These are phyloP conservation scores for Chionomys nivalis DNA, from an alignment of 2,113 vertebrate species.

Conservation along the genomic window DNA sequence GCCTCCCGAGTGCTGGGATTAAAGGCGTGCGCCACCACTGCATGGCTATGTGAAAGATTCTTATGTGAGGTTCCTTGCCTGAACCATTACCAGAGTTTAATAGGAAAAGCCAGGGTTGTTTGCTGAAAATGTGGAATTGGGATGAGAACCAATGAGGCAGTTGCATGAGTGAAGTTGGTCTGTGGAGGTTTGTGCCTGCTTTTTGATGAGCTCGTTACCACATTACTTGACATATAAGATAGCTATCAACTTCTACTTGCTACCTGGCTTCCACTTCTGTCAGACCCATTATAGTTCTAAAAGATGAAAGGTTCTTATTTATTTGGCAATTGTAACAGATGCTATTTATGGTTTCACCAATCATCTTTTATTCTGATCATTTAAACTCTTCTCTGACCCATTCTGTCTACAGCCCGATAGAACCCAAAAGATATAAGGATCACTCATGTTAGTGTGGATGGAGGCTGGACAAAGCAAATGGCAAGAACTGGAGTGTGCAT, in stretches of 20 bases:
- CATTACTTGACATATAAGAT: accelerated
- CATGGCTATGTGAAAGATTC: neutral
- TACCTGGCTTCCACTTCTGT: neutral
- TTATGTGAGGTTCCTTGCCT: neutral
- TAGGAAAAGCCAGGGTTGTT: neutral
- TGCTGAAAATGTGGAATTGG: neutral
- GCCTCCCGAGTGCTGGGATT: too few relatives aligned
- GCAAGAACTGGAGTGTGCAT: neutral
- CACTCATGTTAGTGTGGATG: neutral
- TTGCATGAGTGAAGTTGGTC: neutral
- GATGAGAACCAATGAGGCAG: neutral
- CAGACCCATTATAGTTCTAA: neutral
- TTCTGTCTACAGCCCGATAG: too few relatives aligned
- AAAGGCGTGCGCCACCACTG: too few relatives aligned
- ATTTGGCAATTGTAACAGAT: neutral
- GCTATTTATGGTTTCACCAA: neutral
- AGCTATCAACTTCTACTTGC: neutral
- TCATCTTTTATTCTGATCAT: neutral
- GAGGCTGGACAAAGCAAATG: neutral
- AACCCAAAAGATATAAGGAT: neutral
- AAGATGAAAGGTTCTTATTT: neutral
- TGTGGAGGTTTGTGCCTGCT: neutral
- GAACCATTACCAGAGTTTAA: neutral
- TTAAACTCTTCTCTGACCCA: neutral
- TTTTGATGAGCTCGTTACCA: neutral